These are phyloP conservation scores for Oreonectes daqikongensis DNA, from an alignment of 2,797 vertebrate genomes.

Conservation along the genomic window DNA sequence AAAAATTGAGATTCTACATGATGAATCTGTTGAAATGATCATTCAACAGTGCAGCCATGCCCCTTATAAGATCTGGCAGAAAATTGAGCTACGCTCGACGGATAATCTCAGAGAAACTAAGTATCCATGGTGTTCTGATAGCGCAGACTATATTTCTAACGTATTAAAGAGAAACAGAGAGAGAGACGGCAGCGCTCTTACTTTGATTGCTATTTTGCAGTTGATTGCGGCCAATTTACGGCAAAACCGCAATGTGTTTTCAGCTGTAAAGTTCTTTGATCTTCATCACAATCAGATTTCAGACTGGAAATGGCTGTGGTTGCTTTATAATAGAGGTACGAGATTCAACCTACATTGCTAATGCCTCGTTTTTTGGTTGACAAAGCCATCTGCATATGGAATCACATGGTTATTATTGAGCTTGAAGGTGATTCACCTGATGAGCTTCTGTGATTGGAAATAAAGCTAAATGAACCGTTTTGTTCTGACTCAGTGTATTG, in stretches of 20 bases:
- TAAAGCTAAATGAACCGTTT: constrained; percentile 21
- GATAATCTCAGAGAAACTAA: constrained; percentile 30
- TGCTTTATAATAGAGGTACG: constrained; percentile 4
- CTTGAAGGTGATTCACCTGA: constrained; percentile 5
- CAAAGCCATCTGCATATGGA: constrained; percentile 10
- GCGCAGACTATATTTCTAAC: constrained; percentile 21
- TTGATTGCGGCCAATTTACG: constrained; percentile 31
- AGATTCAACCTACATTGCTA: not conserved
- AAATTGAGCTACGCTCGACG: constrained; percentile 31
- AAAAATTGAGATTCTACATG: constrained; percentile 24
- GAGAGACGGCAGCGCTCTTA: constrained; percentile 15
- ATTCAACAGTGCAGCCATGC: constrained; percentile 21
- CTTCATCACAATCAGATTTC: constrained; percentile 13
- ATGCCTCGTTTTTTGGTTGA: constrained; percentile 9
- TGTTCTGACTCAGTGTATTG: constrained; percentile 3
- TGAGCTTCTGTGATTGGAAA: constrained; percentile 32
- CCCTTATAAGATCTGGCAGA: constrained; percentile 41
- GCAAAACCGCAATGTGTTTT: constrained; percentile 17
- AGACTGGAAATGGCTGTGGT: not conserved
- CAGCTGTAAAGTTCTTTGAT: constrained; percentile 30
- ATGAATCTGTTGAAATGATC: constrained; percentile 32
- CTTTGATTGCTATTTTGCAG: constrained; percentile 37
- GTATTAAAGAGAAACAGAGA: not conserved
- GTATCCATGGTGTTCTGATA: constrained; percentile 37
- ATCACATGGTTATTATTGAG: not conserved